Evolutionary conservation across 1,140 invertebrate species (phyloP).

Genomic region (Psilanteris sp.): DNA sequence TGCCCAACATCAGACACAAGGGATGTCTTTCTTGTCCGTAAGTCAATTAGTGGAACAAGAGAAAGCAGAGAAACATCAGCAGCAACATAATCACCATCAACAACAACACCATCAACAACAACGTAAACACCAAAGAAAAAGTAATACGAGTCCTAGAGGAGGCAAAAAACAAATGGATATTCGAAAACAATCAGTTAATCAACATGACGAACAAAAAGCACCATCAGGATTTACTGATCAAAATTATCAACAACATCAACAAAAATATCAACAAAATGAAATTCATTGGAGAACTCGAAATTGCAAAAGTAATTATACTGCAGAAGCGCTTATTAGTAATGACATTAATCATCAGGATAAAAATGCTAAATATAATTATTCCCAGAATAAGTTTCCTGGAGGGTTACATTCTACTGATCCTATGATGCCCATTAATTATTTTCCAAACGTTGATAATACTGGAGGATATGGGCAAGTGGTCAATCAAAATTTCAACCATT

Average conservation of each 20-base stretch:
- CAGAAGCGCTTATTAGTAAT: constrained; percentile 81
- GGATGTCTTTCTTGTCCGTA: constrained; percentile 82
- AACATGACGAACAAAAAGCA: constrained; percentile 74
- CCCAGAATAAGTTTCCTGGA: constrained; percentile 75
- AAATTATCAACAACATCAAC: constrained; percentile 70
- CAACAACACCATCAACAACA: constrained; percentile 60
- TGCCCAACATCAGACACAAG: constrained; percentile 68
- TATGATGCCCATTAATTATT: constrained; percentile 77
- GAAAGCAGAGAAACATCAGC: constrained; percentile 78
- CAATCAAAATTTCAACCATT: constrained; percentile 78
- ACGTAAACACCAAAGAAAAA: constrained; percentile 71
- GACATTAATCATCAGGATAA: constrained; percentile 74
- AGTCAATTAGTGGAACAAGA: constrained; percentile 84
- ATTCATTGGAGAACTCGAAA: constrained; percentile 75
- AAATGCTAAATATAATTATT: constrained; percentile 76
- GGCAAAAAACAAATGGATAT: constrained; percentile 76
- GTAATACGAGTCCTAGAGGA: constrained; percentile 71
- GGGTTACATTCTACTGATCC: constrained; percentile 67
- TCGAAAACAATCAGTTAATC: constrained; percentile 68
- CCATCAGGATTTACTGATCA: constrained; percentile 68
- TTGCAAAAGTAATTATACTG: constrained; percentile 82
- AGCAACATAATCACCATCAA: constrained; percentile 66
- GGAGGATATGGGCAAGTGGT: constrained; percentile 75
- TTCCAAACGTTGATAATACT: constrained; percentile 74
- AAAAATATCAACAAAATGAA: constrained; percentile 77